Percentiles rank a stretch among this genome's conserved stretches.
Conservation (phyloP, 2,797 vertebrate genomes). For the Brachyrhaphis roseni region DNA sequence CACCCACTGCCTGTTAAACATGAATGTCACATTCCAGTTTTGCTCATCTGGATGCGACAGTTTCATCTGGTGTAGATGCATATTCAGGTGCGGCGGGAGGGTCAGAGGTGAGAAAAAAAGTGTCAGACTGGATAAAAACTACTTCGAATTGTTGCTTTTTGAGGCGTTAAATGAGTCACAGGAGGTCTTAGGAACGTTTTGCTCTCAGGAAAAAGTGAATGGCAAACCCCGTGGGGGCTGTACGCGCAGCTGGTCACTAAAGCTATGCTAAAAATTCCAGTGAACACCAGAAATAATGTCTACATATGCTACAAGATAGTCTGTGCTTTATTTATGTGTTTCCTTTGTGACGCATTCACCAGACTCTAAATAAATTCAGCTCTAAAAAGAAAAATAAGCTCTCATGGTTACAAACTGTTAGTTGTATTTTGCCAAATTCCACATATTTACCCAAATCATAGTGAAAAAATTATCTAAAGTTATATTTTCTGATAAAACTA, state of each 20-base stretch:
- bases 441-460: neutral
- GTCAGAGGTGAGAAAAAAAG: neutral
- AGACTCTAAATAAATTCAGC: neutral
- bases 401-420: neutral
- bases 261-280: neutral
- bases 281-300: neutral
- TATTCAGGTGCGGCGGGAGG: neutral
- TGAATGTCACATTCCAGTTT: neutral
- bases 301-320: neutral
- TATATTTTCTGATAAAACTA: neutral
- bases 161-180: constrained; percentile 18
- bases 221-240: constrained; percentile 27
- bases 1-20: neutral
- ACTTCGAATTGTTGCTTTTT: neutral
- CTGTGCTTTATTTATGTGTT: neutral
- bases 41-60: neutral
- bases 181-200: neutral
- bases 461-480: neutral
- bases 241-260: neutral
- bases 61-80: no score
- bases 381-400: neutral
- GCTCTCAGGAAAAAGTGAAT: neutral
- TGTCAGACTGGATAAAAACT: neutral
- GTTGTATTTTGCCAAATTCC: neutral
- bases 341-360: neutral